Evolutionary conservation across 2,888 invertebrate species (phyloP).

Genomic region (Lottia scabra): DNA sequence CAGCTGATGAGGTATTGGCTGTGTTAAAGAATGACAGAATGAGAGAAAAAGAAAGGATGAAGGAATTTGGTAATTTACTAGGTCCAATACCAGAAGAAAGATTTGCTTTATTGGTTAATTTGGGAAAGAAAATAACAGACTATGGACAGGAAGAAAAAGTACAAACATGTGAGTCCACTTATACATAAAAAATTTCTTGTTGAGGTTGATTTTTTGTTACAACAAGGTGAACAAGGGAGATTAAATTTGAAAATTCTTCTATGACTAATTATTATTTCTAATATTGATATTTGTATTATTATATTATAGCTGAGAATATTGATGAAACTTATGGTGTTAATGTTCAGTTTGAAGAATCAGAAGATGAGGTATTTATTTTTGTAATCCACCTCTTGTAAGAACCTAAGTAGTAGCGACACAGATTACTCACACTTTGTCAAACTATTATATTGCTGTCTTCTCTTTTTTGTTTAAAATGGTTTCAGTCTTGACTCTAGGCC

Average conservation of each 20-base stretch:
- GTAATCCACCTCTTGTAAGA: background rate
- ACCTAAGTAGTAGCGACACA: background rate
- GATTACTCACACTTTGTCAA: background rate
- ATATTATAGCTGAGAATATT: conserved; percentile 81
- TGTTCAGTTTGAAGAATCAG: conserved; percentile 98
- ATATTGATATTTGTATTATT: background rate
- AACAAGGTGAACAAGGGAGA: no score
- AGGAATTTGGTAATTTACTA: conserved; percentile 87
- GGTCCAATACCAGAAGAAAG: conserved; percentile 87
- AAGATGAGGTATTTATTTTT: conserved; percentile 80
- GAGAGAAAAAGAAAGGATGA: conserved; percentile 92
- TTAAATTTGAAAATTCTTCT: no score
- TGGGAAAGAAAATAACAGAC: conserved; percentile 98
- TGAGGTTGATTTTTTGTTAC: no score
- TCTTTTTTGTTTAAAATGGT: no score
- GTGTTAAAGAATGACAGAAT: conserved; percentile 94
- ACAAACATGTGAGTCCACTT: conserved; percentile 59
- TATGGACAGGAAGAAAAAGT: conserved; percentile 76
- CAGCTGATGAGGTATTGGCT: conserved; percentile 97
- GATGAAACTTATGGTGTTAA: conserved; percentile 99
- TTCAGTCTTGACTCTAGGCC: no score
- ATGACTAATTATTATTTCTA: no score
- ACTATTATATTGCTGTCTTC: no score
- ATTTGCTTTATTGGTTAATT: conserved; percentile 93
- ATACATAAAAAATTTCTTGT: no score